These are phyloP conservation scores for Octopus sinensis DNA, from an alignment of 1,140 invertebrate genomes.

Conservation along the genomic window DNA sequence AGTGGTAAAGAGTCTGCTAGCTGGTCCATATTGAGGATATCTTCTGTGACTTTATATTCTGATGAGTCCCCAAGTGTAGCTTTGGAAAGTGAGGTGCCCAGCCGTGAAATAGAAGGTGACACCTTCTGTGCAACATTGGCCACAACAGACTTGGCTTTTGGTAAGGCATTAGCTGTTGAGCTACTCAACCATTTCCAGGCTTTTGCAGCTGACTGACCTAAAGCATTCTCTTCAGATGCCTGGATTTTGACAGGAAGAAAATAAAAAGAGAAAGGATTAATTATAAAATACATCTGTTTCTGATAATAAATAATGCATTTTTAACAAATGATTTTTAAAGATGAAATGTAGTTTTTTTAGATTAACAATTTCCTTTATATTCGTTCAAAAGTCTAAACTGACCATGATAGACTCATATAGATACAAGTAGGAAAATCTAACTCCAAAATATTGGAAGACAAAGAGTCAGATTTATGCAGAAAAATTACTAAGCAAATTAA, in stretches of 20 bases:
- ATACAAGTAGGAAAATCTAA: no score
- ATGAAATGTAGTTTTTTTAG: no score
- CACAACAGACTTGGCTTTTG: slow-evolving; percentile 4
- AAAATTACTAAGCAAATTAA: no score
- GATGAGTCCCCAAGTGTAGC: background rate
- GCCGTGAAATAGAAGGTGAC: slow-evolving; percentile 2
- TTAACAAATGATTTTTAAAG: no score
- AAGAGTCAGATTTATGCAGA: no score
- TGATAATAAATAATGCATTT: no score
- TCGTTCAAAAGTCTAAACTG: no score
- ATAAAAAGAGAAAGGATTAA: background rate
- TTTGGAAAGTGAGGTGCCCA: background rate
- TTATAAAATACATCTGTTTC: no score
- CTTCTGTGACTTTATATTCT: background rate
- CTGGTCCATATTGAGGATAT: background rate
- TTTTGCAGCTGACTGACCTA: slow-evolving; percentile 4
- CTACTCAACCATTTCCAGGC: slow-evolving; percentile 14
- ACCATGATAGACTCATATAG: no score
- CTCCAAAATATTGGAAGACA: no score
- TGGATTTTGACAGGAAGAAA: background rate
- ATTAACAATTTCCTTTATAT: no score
- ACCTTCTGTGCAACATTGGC: slow-evolving; percentile 12
- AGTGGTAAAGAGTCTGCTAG: background rate
- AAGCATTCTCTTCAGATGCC: background rate
- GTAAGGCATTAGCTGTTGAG: slow-evolving; percentile 9